Evolutionary conservation across 2,888 invertebrate species (phyloP).

Genomic region (Deilephila elpenor): DNA sequence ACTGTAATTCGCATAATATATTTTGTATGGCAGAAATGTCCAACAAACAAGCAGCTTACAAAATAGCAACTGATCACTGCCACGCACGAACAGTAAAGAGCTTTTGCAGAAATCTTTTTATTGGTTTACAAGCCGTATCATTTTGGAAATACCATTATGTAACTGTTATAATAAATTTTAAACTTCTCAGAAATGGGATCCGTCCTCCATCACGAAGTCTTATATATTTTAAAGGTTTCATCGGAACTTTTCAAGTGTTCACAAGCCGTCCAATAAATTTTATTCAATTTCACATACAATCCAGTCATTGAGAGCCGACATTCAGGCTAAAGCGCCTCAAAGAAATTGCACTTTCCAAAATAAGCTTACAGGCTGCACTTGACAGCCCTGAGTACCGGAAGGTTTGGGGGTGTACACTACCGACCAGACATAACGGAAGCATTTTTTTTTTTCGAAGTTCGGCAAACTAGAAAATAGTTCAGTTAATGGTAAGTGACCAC

Average conservation of each 20-base stretch:
- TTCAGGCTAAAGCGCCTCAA: slow-evolving; percentile 30
- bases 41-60: no score
- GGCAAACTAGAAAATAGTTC: no score
- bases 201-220: neutral
- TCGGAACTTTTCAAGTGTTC: neutral
- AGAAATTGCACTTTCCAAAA: slow-evolving; percentile 37
- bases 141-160: no score
- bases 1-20: no score
- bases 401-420: slow-evolving; percentile 24
- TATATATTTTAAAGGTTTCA: neutral
- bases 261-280: slow-evolving; percentile 8
- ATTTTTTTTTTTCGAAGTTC: no score
- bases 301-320: slow-evolving; percentile 20
- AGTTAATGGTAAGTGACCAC: no score
- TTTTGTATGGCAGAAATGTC: no score
- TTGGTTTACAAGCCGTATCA: no score
- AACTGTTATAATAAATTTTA: no score
- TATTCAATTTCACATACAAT: slow-evolving; percentile 16
- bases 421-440: neutral
- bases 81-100: no score
- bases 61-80: no score
- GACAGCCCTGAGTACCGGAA: slow-evolving; percentile 33
- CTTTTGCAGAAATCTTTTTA: no score
- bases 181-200: neutral
- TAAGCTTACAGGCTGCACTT: slow-evolving; percentile 34